Evolutionary conservation across 1,140 invertebrate genomes (phyloP), one percentile per base, ranked within the genome.

Genomic region (Bombus huntii): DNA sequence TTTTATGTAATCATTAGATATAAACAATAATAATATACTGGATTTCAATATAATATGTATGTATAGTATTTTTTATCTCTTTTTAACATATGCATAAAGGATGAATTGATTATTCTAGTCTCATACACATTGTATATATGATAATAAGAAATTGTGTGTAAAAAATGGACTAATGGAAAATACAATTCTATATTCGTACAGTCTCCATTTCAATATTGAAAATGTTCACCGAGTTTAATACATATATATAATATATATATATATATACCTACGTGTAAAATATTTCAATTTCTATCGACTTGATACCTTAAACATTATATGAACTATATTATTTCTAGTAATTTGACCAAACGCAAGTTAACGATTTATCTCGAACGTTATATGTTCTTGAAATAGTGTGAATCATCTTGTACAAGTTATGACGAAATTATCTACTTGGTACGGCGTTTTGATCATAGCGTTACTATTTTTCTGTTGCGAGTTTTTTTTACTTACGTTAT

Each of bases 301-400:
- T 80, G n/a, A 85, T 90, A 90, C 5, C 75, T 87, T 88, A 90
- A 86, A 83, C 65, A 31, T 81, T 85, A 86, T 42, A 81, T 72
- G 71, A 22, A 77, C 89, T 90, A 80, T 86, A 76, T 91, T 91
- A 92, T 73, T 75, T 37, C 78, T 91, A 92, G 66, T 76, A 91
- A 89, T 88, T 90, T 91, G 84, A 92, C 31, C 87, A 83, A 90
- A 88, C 84, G 39, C 82, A 42, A 86, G 18, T 83, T 47, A 59
- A 34, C 31, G 65, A 22, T 75, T 71, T 47, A 62, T 65, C 42
- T n/a, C 39, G 9, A 47, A 39, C 39, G 15, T 70, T 47, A 47
- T 25, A 47, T 39, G 9, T 74, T n/a, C 44, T 53, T 31, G 59
- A 65, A 66, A n/a, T 70, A 72, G 59, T 70, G 39, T n/a, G 34